A percentile compares a stretch with the other conserved stretches of the same genome.
Conservation (phyloP, 2,888 invertebrate genomes). For the Sinopyrophorus schimmeli region DNA sequence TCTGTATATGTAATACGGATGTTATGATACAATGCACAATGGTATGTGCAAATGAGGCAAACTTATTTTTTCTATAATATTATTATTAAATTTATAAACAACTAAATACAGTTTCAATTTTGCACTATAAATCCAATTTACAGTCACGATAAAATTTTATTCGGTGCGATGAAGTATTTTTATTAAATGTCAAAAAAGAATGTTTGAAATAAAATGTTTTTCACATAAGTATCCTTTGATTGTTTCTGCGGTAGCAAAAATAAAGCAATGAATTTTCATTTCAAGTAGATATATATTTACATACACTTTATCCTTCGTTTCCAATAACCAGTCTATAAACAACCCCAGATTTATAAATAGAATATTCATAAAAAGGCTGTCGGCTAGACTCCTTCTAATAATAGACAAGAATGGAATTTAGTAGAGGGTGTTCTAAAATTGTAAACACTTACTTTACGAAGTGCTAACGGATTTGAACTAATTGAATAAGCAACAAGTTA, state of each 20-base stretch:
- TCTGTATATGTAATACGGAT: conserved; percentile 33
- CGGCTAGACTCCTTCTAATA: conserved; percentile 29
- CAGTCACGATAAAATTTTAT: too few species aligned
- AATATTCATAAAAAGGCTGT: conserved; percentile 27
- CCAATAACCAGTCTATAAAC: conserved; percentile 18
- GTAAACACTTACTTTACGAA: conserved; percentile 20
- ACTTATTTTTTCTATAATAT: too few species aligned
- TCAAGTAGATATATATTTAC: too few species aligned
- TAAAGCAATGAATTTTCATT: too few species aligned
- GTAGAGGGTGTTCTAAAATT: conserved; percentile 27
- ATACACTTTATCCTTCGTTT: conserved; percentile 14
- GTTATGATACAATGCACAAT: conserved; percentile 23
- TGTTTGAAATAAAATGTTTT: too few species aligned
- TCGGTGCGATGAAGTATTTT: too few species aligned
- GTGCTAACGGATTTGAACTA: neutral
- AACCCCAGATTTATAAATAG: conserved; percentile 27
- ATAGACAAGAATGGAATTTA: conserved; percentile 27
- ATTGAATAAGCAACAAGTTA: conserved; percentile 1
- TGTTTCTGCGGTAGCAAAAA: too few species aligned
- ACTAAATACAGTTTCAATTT: too few species aligned
- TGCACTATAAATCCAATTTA: too few species aligned
- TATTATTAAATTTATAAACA: too few species aligned
- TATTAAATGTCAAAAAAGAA: too few species aligned
- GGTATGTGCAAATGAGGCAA: conserved; percentile 19
- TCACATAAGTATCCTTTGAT: too few species aligned